Conservation (phyloP, 2,797 vertebrate genomes). For the Sandelia bainsii region DNA sequence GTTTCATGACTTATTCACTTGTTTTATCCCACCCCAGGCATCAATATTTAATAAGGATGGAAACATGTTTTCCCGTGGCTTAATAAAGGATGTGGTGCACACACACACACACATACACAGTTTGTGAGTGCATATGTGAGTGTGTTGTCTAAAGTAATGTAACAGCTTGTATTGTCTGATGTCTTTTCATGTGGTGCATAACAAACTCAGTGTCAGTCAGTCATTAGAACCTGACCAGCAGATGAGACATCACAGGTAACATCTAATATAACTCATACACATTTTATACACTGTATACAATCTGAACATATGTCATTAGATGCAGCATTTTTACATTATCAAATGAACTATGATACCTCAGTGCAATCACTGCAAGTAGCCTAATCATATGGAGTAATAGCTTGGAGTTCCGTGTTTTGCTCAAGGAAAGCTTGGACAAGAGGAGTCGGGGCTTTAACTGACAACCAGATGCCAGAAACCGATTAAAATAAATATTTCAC, state of each 20-base stretch:
- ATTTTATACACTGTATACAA: constrained; percentile 7
- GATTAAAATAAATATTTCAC: constrained; percentile 10
- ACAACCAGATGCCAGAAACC: background rate
- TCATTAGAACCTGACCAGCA: background rate
- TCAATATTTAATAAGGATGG: constrained; percentile 81
- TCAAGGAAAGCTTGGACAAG: background rate
- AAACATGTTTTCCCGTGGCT: constrained; percentile 76
- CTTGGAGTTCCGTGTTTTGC: background rate
- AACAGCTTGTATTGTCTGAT: constrained; percentile 46
- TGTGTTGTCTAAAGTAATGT: constrained; percentile 40
- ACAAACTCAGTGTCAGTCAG: constrained; percentile 35
- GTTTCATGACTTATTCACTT: constrained; percentile 85
- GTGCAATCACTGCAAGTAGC: background rate
- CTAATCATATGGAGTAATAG: background rate
- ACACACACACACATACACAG: constrained; percentile 15
- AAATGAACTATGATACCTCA: background rate
- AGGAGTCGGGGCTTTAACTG: background rate
- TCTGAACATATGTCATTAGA: background rate
- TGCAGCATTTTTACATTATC: background rate
- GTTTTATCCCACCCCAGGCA: constrained; percentile 71
- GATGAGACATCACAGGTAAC: constrained; percentile 10
- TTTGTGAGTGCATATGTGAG: constrained; percentile 49
- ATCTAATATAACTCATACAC: background rate
- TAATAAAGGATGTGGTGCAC: constrained; percentile 69
- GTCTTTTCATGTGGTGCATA: constrained; percentile 36